These are phyloP conservation scores for Potamarius usumacintae DNA, from an alignment of 2,113 vertebrate genomes.

Conservation along the genomic window DNA sequence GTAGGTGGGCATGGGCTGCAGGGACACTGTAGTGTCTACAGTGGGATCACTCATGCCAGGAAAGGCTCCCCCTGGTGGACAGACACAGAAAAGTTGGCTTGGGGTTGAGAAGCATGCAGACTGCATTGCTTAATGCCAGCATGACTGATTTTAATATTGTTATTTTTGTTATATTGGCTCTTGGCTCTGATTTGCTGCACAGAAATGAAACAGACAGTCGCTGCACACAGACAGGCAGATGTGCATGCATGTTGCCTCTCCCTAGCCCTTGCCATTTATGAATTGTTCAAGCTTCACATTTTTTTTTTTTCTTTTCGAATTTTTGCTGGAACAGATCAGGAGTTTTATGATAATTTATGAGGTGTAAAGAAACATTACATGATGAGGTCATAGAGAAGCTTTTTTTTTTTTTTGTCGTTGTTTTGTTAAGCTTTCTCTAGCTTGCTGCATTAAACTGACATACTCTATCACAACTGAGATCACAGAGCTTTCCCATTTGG, in stretches of 20 bases:
- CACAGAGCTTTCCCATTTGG: conserved; percentile 7
- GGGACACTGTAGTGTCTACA: conserved; percentile 91
- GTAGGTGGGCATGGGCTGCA: conserved; percentile 92
- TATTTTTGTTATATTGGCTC: conserved; percentile 49
- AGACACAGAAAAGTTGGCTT: conserved; percentile 92
- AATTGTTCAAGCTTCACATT: conserved; percentile 58
- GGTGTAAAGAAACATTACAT: conserved; percentile 3
- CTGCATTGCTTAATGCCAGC: conserved; percentile 57
- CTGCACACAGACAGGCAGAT: conserved; percentile 69
- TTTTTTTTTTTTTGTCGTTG: not conserved
- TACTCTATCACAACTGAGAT: not conserved
- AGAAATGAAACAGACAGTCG: conserved; percentile 66
- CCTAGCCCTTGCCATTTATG: conserved; percentile 31
- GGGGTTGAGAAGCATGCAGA: conserved; percentile 86
- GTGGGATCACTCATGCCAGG: conserved; percentile 94
- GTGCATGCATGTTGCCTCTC: conserved; percentile 69
- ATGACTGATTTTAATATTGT: conserved; percentile 25
- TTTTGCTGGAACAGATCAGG: conserved; percentile 1
- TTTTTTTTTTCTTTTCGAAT: not conserved
- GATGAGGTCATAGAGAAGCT: not conserved
- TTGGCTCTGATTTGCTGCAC: conserved; percentile 50
- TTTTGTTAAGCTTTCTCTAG: not conserved
- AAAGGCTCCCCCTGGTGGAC: conserved; percentile 92
- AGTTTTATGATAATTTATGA: not conserved
- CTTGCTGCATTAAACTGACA: not conserved